phyloP scores from a whole-genome alignment of 2,113 vertebrate species.

The Osmerus mordax region DNA sequence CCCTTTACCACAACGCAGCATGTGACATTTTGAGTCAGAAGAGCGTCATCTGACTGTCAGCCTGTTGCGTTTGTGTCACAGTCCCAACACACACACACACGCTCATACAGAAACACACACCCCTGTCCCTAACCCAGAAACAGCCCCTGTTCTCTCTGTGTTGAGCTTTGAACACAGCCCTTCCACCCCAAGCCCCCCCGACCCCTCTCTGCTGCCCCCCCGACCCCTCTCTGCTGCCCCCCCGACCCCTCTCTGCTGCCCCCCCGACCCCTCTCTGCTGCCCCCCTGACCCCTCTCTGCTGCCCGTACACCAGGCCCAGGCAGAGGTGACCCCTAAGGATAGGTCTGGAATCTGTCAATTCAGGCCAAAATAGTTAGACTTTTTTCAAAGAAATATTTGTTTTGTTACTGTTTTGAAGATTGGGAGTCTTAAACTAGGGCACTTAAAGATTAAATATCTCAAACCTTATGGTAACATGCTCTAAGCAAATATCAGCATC shows the following conservation, averaged over 20 bases:
- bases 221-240: neutral
- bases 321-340: slow-evolving; percentile 46
- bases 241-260: no score
- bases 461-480: no score
- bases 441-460: no score
- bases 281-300: slow-evolving; percentile 43
- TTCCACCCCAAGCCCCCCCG: slow-evolving; percentile 44
- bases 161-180: slow-evolving; percentile 64
- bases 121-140: slow-evolving; percentile 36
- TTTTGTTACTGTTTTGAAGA: no score
- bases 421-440: no score
- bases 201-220: neutral
- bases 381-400: no score
- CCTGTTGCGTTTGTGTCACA: slow-evolving; percentile 30
- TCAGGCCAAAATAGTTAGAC: no score
- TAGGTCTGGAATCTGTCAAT: slow-evolving; percentile 28
- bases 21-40: slow-evolving; percentile 31
- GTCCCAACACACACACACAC: slow-evolving; percentile 12
- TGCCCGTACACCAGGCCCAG: slow-evolving; percentile 25
- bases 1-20: no score
- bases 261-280: no score
- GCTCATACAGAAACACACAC: neutral
- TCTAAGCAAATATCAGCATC: no score
- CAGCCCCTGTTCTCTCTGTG: slow-evolving; percentile 41
- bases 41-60: neutral